Evolutionary conservation across 2,113 vertebrate species (phyloP), one percentile per base, ranked within the genome.

Genomic region (Pelobates fuscus): DNA sequence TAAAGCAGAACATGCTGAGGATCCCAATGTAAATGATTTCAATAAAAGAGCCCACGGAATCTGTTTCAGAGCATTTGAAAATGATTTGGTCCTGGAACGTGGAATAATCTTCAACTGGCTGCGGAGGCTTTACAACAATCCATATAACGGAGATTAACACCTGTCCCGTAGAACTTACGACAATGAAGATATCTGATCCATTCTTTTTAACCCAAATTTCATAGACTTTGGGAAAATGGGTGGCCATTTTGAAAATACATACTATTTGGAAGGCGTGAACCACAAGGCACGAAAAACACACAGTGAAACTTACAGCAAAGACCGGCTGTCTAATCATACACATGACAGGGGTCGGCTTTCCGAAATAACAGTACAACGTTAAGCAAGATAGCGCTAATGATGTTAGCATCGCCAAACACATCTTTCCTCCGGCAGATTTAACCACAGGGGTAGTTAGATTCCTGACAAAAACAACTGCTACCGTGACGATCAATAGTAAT

Each of bases 181-280:
- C 58, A 5, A 94, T 82, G 46, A 94, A 82, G 24, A 92, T 70
- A 81, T 82, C 78, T 0, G 94, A 90, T 0, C 92, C 88, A 0
- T 88, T 82, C 80, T 84, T 83, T 75, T 87, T 92, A 44, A 83
- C 86, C 94, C 94, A 96, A 46, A 85, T 86, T 0, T 68, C 84
- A 46, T 92, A 78, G 1, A 92, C 70, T 0, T 65, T 84, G 0
- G 92, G 93, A 5, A 86, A 80, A 60, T 86, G 92, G 12, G 84
- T 59, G 0, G 91, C 90, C 69, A 94, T 90, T 87, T 94, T 96
- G 83, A 96, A 97, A 81, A 95, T 89, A 43, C 89, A 88, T 70
- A 95, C 76, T 23, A 96, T 87, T 72, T 95, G 95, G 84, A 96
- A 94, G 7, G 91, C 91, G 27, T 88, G 92, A 0, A 94, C 89